A percentile compares a stretch with the other conserved stretches of the same genome.
These are phyloP conservation scores for Ornithoptera alexandrae DNA, from an alignment of 2,888 invertebrate genomes.

Conservation along the genomic window DNA sequence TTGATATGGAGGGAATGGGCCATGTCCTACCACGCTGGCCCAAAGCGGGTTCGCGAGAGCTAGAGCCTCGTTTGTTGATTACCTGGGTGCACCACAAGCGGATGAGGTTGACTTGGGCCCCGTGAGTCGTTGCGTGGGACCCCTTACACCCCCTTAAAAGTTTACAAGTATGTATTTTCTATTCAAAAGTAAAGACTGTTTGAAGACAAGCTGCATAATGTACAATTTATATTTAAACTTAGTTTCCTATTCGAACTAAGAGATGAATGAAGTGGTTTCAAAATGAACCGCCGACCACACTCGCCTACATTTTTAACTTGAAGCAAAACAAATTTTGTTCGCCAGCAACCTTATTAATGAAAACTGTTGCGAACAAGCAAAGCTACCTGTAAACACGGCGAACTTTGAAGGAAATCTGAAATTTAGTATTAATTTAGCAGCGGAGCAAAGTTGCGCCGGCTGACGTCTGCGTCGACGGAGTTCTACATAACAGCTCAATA, in stretches of 20 bases:
- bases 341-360: slow-evolving; percentile 25
- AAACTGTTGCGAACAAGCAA: slow-evolving; percentile 23
- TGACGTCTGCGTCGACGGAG: slow-evolving; percentile 27
- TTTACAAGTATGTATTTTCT: no score
- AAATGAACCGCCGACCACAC: slow-evolving; percentile 6
- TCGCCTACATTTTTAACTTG: slow-evolving; percentile 17
- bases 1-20: no score
- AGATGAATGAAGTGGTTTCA: not conserved
- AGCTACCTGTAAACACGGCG: slow-evolving; percentile 22
- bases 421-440: slow-evolving; percentile 29
- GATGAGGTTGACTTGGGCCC: no score
- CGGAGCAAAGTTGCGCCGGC: slow-evolving; percentile 27
- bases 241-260: not conserved
- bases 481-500: slow-evolving; percentile 29
- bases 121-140: no score
- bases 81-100: no score
- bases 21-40: no score
- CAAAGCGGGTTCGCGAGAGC: no score
- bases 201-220: not conserved
- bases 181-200: no score
- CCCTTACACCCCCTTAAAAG: no score
- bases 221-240: not conserved
- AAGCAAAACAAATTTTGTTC: slow-evolving; percentile 13
- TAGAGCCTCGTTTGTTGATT: no score
- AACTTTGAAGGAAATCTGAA: slow-evolving; percentile 30